Conservation (phyloP, 2,113 vertebrate species). For the Colinus virginianus region DNA sequence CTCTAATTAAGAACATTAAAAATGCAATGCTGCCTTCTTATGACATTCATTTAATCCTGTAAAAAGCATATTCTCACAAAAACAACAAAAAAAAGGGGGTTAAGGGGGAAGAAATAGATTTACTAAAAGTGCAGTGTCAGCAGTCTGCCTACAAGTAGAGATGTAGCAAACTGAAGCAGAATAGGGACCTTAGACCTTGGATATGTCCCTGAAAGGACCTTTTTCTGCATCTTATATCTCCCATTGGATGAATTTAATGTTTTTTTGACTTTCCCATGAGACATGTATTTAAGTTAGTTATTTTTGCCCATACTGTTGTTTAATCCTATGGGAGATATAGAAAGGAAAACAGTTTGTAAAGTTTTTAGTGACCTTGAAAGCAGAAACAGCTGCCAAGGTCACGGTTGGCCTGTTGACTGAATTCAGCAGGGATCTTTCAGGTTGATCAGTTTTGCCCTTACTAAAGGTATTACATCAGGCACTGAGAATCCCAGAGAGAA, state of each 20-base stretch:
- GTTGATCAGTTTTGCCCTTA: conserved; percentile 9
- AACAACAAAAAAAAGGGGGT: neutral
- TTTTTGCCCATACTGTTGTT: conserved; percentile 56
- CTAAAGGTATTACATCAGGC: conserved; percentile 3
- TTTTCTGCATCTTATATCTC: conserved; percentile 36
- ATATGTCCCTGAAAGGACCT: conserved; percentile 16
- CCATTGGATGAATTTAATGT: conserved; percentile 12
- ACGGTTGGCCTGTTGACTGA: conserved; percentile 37
- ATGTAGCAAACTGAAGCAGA: neutral
- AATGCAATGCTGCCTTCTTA: neutral
- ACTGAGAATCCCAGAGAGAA: conserved; percentile 35
- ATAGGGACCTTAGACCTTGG: neutral
- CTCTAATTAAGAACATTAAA: neutral
- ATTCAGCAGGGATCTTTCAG: conserved; percentile 41
- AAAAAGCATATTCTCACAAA: neutral
- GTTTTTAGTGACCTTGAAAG: conserved; percentile 66
- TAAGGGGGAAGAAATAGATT: neutral
- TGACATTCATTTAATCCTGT: neutral
- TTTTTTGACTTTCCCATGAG: conserved; percentile 46
- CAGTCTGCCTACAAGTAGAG: neutral
- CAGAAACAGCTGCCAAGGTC: conserved; percentile 68
- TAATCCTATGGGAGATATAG: conserved; percentile 38
- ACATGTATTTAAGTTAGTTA: conserved; percentile 36
- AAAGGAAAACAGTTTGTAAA: conserved; percentile 65
- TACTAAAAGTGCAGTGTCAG: neutral